Percentiles rank a stretch among this genome's conserved stretches.
Conservation (phyloP, 2,888 invertebrate species). For the Chrysopilus asiliformis region DNA sequence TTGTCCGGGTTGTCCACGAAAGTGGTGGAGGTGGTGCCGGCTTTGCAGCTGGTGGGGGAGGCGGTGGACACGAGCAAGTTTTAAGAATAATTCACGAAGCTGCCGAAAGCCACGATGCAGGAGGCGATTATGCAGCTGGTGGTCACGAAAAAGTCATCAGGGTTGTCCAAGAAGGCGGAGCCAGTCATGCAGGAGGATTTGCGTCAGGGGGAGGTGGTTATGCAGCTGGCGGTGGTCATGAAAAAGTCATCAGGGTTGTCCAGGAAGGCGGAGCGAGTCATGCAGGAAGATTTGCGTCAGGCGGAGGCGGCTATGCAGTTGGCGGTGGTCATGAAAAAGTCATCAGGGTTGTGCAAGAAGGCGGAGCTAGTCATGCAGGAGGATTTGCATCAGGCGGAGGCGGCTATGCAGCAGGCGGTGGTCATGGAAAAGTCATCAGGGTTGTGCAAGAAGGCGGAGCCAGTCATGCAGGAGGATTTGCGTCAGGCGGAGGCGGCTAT, state of each 20-base stretch:
- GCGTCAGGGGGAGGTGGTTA: neutral
- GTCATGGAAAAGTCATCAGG: neutral
- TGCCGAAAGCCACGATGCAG: neutral
- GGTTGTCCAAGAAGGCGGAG: neutral
- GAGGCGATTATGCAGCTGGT: neutral
- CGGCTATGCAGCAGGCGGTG: neutral
- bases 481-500: no score
- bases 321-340: neutral
- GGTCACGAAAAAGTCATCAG: neutral
- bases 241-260: no score
- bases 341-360: neutral
- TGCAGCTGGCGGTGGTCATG: neutral
- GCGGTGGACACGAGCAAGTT: neutral
- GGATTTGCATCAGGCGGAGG: neutral
- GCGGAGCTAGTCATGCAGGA: neutral
- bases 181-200: neutral
- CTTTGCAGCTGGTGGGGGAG: neutral
- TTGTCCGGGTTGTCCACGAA: neutral
- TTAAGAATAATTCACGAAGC: neutral
- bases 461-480: no score
- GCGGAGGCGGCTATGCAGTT: no score
- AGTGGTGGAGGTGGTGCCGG: neutral
- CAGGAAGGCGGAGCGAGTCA: no score
- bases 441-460: constrained; percentile 2
- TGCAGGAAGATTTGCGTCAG: no score